A percentile compares a stretch with the other conserved stretches of the same genome.
Evolutionary conservation across 2,797 vertebrate genomes (phyloP).

Genomic region (Craterocephalus amniculus): DNA sequence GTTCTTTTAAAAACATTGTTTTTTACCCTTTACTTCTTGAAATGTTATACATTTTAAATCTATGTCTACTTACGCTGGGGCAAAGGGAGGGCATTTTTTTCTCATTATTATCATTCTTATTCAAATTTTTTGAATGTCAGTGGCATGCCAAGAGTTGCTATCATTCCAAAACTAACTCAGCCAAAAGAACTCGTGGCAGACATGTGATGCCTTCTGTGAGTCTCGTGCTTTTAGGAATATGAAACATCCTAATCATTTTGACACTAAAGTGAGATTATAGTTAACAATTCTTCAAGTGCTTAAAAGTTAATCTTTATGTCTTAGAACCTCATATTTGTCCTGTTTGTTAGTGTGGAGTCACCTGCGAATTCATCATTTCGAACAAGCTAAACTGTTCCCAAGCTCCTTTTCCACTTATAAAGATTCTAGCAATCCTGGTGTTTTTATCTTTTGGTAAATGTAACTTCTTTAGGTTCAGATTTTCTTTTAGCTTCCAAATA

Average conservation of each 20-base stretch:
- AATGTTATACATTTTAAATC: no score
- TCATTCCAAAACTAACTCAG: constrained; percentile 34
- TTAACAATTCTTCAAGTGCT: constrained; percentile 17
- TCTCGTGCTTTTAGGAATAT: constrained; percentile 29
- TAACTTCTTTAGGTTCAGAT: not conserved
- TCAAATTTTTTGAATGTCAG: not conserved
- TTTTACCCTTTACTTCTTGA: no score
- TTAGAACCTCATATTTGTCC: not conserved
- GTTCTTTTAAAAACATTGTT: no score
- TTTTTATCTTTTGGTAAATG: not conserved
- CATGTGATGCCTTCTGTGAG: not conserved
- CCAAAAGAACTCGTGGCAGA: constrained; percentile 2
- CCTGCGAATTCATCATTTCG: no score
- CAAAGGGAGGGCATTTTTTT: no score
- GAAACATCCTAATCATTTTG: constrained; percentile 7
- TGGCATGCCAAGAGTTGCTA: not conserved
- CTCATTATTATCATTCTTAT: no score
- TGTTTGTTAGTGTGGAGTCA: no score
- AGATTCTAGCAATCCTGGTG: not conserved
- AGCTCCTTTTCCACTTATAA: not conserved
- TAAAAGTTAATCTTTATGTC: constrained; percentile 9
- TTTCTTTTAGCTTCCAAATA: not conserved
- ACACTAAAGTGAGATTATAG: constrained; percentile 16
- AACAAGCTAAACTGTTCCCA: not conserved
- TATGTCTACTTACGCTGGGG: no score